Conservation (phyloP, 2,113 vertebrate genomes). For the Nycticryphes semicollaris region DNA sequence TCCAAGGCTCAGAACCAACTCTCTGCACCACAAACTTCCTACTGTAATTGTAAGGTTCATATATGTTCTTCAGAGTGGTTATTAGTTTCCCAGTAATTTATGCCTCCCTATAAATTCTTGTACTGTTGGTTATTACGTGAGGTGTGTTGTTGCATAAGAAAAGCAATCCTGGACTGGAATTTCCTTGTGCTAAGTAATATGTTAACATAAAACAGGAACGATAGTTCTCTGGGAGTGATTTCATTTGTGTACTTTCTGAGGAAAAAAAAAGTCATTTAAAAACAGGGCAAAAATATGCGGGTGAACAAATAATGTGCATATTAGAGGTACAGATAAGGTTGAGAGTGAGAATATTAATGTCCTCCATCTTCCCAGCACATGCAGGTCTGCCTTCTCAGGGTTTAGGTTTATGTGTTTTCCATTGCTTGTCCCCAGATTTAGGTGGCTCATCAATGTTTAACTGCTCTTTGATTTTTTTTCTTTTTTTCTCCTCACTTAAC, state of each 20-base stretch:
- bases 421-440: background rate
- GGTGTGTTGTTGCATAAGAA: background rate
- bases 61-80: background rate
- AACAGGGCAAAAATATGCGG: background rate
- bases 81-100: constrained; percentile 10
- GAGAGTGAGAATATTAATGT: background rate
- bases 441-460: background rate
- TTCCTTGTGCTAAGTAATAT: background rate
- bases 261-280: constrained; percentile 13
- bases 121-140: constrained; percentile 6
- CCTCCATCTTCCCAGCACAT: background rate
- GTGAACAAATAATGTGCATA: background rate
- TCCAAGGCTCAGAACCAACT: background rate
- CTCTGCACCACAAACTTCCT: background rate
- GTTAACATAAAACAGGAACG: background rate
- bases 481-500: background rate
- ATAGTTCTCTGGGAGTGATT: background rate
- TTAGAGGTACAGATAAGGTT: background rate
- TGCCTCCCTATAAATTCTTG: constrained; percentile 3
- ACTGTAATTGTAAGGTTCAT: background rate
- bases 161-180: background rate
- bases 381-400: background rate
- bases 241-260: background rate
- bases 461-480: background rate
- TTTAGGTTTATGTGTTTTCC: background rate